Conservation (phyloP, 2,888 invertebrate species). For the Acanthosepion lycidas region DNA sequence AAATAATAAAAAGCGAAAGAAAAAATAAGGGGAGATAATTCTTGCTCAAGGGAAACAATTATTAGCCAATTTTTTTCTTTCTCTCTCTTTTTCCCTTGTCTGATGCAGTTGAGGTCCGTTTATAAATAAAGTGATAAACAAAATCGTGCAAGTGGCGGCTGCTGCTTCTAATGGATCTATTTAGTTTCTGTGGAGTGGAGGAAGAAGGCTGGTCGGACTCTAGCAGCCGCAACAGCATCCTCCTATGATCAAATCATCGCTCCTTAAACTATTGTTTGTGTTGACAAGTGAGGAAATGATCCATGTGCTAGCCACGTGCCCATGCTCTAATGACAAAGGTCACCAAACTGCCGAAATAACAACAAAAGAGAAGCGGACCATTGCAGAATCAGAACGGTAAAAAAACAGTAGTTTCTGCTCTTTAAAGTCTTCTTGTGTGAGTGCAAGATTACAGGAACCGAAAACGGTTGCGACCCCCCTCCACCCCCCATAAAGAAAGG, state of each 20-base stretch:
- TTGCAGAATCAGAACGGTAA: neutral
- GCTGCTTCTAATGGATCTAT: neutral
- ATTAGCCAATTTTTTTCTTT: neutral
- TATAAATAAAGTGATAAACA: neutral
- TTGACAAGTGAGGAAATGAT: neutral
- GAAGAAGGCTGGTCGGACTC: neutral
- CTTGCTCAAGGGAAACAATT: neutral
- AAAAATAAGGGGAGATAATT: neutral
- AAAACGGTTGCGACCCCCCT: neutral
- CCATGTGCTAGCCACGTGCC: constrained; percentile 12
- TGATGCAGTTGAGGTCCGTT: neutral
- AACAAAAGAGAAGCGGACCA: neutral
- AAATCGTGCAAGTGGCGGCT: neutral
- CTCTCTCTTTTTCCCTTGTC: neutral
- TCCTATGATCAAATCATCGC: neutral
- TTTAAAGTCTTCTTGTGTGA: no score
- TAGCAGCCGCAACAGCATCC: neutral
- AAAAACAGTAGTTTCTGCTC: neutral
- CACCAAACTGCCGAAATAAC: neutral
- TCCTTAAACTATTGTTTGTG: neutral
- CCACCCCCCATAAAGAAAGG: neutral
- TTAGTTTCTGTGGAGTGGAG: neutral
- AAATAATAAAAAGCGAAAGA: neutral
- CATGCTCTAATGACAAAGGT: neutral
- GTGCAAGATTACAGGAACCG: neutral